Percentiles rank a stretch among this genome's conserved stretches.
Evolutionary conservation across 2,113 vertebrate species (phyloP).

Genomic region (cat (Felis catus)): F.catus_Fca126_mat1.0 CM031416.1:40213001-40213500

Average conservation of each 20-base stretch:
- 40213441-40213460: not conserved
- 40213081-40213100: not conserved
- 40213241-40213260: not conserved
- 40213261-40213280: not conserved
- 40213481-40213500: not conserved
- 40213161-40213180: not conserved
- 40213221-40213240: constrained; percentile 29
- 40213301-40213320: not conserved
- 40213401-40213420: not conserved
- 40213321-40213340: not conserved
- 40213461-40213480: not conserved
- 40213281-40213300: not conserved
- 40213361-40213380: not conserved
- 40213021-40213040: not conserved
- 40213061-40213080: not conserved
- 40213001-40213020: not conserved
- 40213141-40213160: not conserved
- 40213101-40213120: not conserved
- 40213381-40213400: not conserved
- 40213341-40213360: not conserved
- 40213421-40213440: not conserved
- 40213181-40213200: constrained; percentile 40
- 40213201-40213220: not conserved
- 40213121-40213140: constrained; percentile 20
- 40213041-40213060: not conserved